These are phyloP conservation scores for Gallinago undulata DNA, from an alignment of 2,113 vertebrate genomes.

Conservation along the genomic window DNA sequence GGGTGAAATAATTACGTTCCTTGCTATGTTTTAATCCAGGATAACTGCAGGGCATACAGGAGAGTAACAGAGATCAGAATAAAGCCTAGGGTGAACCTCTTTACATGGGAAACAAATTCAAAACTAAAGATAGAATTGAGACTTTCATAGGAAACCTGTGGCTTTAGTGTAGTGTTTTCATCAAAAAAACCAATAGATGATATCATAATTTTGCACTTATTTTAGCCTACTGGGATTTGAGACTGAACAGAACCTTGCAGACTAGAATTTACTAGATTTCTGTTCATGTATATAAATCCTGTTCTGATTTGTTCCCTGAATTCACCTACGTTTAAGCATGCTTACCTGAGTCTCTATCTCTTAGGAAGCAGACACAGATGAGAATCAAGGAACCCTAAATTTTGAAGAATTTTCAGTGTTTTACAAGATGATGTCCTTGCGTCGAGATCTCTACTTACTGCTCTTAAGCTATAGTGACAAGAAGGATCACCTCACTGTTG, in stretches of 20 bases:
- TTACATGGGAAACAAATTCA: not conserved
- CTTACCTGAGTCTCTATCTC: not conserved
- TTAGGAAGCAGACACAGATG: slow-evolving; percentile 96
- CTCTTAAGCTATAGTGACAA: slow-evolving; percentile 93
- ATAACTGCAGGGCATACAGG: not conserved
- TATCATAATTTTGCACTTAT: not conserved
- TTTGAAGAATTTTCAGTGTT: slow-evolving; percentile 97
- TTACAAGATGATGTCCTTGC: slow-evolving; percentile 98
- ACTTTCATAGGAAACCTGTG: not conserved
- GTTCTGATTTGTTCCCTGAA: not conserved
- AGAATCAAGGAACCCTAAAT: slow-evolving; percentile 92
- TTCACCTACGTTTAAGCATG: not conserved
- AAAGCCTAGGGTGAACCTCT: not conserved
- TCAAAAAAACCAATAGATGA: not conserved
- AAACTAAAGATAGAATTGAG: not conserved
- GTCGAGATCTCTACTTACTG: slow-evolving; percentile 91
- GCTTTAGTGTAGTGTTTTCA: not conserved
- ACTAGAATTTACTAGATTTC: not conserved
- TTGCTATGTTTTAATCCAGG: not conserved
- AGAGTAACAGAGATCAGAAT: not conserved
- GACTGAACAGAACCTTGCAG: not conserved
- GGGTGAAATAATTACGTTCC: not conserved
- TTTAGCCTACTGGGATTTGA: not conserved
- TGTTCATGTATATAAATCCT: not conserved
- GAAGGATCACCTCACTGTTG: slow-evolving; percentile 90